phyloP scores from a whole-genome alignment of 2,888 invertebrate species.

The Cyclophora albipunctata region DNA sequence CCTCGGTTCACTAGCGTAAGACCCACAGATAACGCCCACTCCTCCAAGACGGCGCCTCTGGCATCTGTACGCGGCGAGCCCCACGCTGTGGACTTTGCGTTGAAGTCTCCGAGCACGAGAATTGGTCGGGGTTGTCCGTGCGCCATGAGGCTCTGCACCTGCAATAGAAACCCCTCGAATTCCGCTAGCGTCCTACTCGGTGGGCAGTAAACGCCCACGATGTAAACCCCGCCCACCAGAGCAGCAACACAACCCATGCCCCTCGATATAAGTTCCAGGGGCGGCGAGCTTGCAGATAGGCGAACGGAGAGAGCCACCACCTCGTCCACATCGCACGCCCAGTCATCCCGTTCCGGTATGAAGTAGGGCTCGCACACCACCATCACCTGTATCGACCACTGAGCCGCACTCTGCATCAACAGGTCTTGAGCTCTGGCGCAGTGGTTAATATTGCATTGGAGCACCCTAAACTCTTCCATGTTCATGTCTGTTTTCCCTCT shows the following conservation, averaged over 20 bases:
- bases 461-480: neutral
- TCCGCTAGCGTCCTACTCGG: slow-evolving; percentile 6
- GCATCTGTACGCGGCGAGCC: slow-evolving; percentile 3
- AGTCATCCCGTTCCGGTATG: slow-evolving; percentile 5
- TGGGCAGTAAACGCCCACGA: slow-evolving; percentile 7
- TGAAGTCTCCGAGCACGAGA: slow-evolving; percentile 5
- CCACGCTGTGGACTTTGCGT: slow-evolving; percentile 17
- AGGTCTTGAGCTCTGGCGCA: slow-evolving; percentile 12
- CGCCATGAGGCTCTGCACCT: slow-evolving; percentile 3
- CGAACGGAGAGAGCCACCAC: neutral
- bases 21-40: slow-evolving; percentile 8
- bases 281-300: neutral
- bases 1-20: slow-evolving; percentile 12
- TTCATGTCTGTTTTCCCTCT: neutral
- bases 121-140: slow-evolving; percentile 2
- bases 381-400: slow-evolving; percentile 12
- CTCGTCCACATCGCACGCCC: slow-evolving; percentile 5
- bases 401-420: slow-evolving; percentile 9
- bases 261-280: neutral
- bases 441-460: slow-evolving; percentile 18
- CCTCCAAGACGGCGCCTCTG: slow-evolving; percentile 3
- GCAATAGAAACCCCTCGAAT: slow-evolving; percentile 2
- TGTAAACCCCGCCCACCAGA: neutral
- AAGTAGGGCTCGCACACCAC: slow-evolving; percentile 17
- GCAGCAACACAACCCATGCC: slow-evolving; percentile 8